A percentile compares a stretch with the other conserved stretches of the same genome.
Evolutionary conservation across 2,888 invertebrate genomes (phyloP).

Genomic region (Cheilosia grossa): DNA sequence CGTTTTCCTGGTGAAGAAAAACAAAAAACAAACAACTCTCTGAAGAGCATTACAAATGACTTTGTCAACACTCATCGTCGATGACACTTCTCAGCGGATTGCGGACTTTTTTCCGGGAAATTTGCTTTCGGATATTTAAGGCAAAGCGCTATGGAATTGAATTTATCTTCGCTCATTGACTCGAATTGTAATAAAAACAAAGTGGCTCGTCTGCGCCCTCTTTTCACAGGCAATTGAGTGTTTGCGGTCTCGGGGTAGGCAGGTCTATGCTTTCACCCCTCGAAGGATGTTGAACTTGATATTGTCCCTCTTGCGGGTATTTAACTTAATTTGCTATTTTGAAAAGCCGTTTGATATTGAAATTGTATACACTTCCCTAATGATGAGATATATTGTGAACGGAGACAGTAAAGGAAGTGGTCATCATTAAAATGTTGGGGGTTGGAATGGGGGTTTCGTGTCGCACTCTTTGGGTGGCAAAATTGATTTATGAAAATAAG

Average conservation of each 20-base stretch:
- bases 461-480: no score
- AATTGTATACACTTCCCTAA: slow-evolving; percentile 23
- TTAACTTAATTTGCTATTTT: slow-evolving; percentile 38
- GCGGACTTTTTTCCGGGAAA: slow-evolving; percentile 34
- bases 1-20: slow-evolving; percentile 1
- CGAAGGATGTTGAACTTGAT: background rate
- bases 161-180: slow-evolving; percentile 38
- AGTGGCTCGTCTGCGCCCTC: slow-evolving; percentile 33
- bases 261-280: background rate
- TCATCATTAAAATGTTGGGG: no score
- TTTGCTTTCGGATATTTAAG: slow-evolving; percentile 31
- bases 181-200: slow-evolving; percentile 63
- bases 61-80: slow-evolving; percentile 52
- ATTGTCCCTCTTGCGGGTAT: slow-evolving; percentile 10
- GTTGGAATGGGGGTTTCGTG: no score
- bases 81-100: slow-evolving; percentile 17
- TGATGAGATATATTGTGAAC: no score
- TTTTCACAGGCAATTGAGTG: slow-evolving; percentile 42
- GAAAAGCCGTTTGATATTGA: slow-evolving; percentile 17
- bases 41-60: slow-evolving; percentile 51
- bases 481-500: no score
- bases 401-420: no score
- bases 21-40: background rate
- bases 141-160: slow-evolving; percentile 18
- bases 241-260: slow-evolving; percentile 16